Conservation (phyloP, 2,888 invertebrate species). For the Cephus runcator region DNA sequence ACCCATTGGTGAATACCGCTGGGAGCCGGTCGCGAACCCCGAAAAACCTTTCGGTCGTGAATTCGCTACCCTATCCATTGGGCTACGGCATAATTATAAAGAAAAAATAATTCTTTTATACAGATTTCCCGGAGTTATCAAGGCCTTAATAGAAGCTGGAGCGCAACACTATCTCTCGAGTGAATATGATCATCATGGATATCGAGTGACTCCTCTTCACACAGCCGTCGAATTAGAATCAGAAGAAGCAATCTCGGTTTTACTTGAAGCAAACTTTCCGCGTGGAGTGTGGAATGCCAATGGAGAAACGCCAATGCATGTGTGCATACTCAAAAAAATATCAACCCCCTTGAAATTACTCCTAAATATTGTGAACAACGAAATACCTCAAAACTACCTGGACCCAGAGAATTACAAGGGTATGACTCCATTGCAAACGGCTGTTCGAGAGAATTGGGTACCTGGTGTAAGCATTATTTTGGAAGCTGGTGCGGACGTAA, state of each 20-base stretch:
- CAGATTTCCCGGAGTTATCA: constrained; percentile 15
- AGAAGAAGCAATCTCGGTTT: constrained; percentile 63
- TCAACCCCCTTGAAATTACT: constrained; percentile 66
- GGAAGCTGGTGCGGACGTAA: constrained; percentile 69
- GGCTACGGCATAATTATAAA: too few species aligned
- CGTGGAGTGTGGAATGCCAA: constrained; percentile 64
- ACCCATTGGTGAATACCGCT: too few species aligned
- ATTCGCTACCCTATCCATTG: too few species aligned
- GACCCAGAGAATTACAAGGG: constrained; percentile 68
- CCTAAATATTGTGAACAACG: constrained; percentile 27
- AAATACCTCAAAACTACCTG: constrained; percentile 21
- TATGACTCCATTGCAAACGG: constrained; percentile 69
- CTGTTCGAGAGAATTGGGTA: constrained; percentile 68
- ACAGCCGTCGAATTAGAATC: constrained; percentile 67
- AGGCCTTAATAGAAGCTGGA: constrained; percentile 17
- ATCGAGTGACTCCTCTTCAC: constrained; percentile 67
- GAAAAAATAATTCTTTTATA: not conserved
- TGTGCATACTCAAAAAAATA: constrained; percentile 66
- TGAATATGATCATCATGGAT: constrained; percentile 10
- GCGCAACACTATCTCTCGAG: constrained; percentile 13
- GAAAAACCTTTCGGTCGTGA: too few species aligned
- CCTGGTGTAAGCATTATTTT: constrained; percentile 68
- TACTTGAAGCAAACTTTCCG: constrained; percentile 65
- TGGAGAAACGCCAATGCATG: constrained; percentile 68
- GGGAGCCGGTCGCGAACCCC: too few species aligned